A percentile compares a stretch with the other conserved stretches of the same genome.
Evolutionary conservation across 2,888 invertebrate species (phyloP).

Genomic region (Caradrina clavipalpis): DNA sequence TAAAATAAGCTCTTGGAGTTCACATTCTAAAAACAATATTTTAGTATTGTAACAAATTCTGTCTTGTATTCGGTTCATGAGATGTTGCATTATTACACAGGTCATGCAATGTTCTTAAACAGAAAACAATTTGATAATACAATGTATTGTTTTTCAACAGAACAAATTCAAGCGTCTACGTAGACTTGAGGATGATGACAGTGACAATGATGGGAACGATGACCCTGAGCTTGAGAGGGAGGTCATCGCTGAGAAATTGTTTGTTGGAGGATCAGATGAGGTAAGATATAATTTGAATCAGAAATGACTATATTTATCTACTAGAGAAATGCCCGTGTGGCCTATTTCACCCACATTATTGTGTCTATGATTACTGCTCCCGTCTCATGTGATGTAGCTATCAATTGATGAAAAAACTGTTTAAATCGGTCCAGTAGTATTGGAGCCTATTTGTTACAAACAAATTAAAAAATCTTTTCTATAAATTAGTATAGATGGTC

Average conservation of each 20-base stretch:
- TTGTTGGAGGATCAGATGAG: conserved; percentile 95
- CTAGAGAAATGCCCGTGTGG: too few species aligned
- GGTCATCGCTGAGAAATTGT: conserved; percentile 97
- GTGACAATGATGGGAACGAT: conserved; percentile 96
- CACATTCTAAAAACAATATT: too few species aligned
- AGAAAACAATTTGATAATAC: not conserved
- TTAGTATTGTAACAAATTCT: not conserved
- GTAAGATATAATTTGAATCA: conserved; percentile 62
- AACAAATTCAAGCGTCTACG: conserved; percentile 96
- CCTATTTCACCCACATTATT: too few species aligned
- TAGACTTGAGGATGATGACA: conserved; percentile 97
- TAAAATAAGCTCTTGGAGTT: too few species aligned
- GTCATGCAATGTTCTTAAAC: not conserved
- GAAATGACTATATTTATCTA: not conserved
- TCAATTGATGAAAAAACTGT: too few species aligned
- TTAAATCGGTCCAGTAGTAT: too few species aligned
- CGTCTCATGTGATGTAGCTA: too few species aligned
- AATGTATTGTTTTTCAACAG: conserved; percentile 81
- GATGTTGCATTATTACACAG: not conserved
- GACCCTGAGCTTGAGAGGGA: conserved; percentile 95
- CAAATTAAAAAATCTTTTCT: too few species aligned
- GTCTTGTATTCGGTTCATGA: not conserved
- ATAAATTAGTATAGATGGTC: too few species aligned
- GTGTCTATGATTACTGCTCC: too few species aligned
- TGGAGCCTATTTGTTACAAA: too few species aligned